Evolutionary conservation across 2,888 invertebrate genomes (phyloP).

Genomic region (Caenorhabditis sp.): DNA sequence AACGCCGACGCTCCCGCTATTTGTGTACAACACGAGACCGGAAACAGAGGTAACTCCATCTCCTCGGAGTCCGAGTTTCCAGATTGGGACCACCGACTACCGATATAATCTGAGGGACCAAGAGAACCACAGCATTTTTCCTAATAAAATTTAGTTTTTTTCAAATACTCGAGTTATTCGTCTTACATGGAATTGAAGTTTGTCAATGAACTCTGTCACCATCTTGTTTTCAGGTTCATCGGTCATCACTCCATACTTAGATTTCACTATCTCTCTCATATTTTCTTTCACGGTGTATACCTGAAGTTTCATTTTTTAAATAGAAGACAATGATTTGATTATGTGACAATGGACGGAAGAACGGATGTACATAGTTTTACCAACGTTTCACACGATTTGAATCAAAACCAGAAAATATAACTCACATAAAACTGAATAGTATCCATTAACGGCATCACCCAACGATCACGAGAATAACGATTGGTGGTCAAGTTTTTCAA

Average conservation of each 20-base stretch:
- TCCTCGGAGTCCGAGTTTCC: slow-evolving; percentile 52
- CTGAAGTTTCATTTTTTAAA: not conserved
- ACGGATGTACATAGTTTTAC: not conserved
- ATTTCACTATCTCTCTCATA: slow-evolving; percentile 71
- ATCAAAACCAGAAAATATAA: slow-evolving; percentile 23
- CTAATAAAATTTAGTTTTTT: slow-evolving; percentile 25
- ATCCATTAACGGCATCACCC: slow-evolving; percentile 83
- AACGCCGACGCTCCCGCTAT: slow-evolving; percentile 74
- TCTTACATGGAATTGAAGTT: slow-evolving; percentile 78
- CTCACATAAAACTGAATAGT: slow-evolving; percentile 83
- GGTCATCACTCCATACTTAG: slow-evolving; percentile 73
- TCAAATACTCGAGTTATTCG: too few species aligned
- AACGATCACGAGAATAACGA: slow-evolving; percentile 81
- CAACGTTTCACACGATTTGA: not conserved
- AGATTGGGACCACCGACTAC: slow-evolving; percentile 67
- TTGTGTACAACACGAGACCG: slow-evolving; percentile 77
- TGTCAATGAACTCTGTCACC: slow-evolving; percentile 75
- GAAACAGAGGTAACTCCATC: slow-evolving; percentile 69
- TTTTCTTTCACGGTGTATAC: slow-evolving; percentile 60
- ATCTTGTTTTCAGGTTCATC: slow-evolving; percentile 67
- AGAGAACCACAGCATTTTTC: slow-evolving; percentile 70
- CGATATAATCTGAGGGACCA: slow-evolving; percentile 65
- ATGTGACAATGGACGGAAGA: slow-evolving; percentile 17
- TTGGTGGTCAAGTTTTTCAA: slow-evolving; percentile 78
- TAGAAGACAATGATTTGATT: not conserved